Percentiles rank a stretch among this genome's conserved stretches.
Conservation (phyloP, 1,140 invertebrate genomes). For the Aethina tumida region DNA sequence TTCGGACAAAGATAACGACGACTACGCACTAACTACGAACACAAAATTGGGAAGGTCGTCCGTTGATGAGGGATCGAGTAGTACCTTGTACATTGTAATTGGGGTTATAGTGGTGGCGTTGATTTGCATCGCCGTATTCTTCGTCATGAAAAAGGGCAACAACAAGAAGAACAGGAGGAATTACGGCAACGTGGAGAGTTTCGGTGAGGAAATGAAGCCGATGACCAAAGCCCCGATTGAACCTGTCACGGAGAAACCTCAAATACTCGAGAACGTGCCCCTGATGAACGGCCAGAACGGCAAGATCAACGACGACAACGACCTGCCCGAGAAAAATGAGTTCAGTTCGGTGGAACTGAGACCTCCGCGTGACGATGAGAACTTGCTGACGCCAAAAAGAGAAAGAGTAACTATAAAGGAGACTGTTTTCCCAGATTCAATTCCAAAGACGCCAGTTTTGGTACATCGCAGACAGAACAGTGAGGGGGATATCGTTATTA, state of each 20-base stretch:
- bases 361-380: slow-evolving; percentile 27
- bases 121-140: no score
- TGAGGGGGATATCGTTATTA: slow-evolving; percentile 29
- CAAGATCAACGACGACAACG: slow-evolving; percentile 17
- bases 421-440: slow-evolving; percentile 46
- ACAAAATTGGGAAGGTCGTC: no score
- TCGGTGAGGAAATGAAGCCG: slow-evolving; percentile 31
- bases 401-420: slow-evolving; percentile 54
- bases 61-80: no score
- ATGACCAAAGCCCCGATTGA: slow-evolving; percentile 33
- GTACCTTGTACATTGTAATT: no score
- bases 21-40: no score
- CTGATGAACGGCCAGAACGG: slow-evolving; percentile 32
- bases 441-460: slow-evolving; percentile 52
- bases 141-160: slow-evolving; percentile 16
- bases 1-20: no score
- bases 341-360: slow-evolving; percentile 27
- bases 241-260: slow-evolving; percentile 25
- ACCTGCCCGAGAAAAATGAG: slow-evolving; percentile 35
- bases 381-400: slow-evolving; percentile 42
- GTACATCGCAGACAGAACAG: slow-evolving; percentile 34
- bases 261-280: slow-evolving; percentile 22
- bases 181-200: slow-evolving; percentile 9
- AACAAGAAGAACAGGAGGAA: slow-evolving; percentile 18
- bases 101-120: slow-evolving; percentile 16